These are phyloP conservation scores for Stegodyphus mimosarum DNA, from an alignment of 1,140 invertebrate genomes.

Conservation along the genomic window DNA sequence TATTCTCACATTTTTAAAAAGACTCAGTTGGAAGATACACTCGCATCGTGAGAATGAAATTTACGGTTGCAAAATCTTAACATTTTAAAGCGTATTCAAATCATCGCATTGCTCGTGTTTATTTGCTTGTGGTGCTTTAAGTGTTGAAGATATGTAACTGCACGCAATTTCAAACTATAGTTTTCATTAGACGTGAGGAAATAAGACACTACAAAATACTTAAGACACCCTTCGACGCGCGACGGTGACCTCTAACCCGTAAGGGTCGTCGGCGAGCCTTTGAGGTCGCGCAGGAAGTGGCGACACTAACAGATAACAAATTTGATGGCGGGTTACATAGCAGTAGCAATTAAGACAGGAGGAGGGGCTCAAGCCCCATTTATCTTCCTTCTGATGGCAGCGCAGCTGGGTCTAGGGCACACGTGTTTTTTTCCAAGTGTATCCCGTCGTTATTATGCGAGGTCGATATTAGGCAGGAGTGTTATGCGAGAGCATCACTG, in stretches of 20 bases:
- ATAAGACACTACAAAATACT: not conserved
- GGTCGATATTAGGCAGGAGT: conserved; percentile 21
- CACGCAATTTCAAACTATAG: not conserved
- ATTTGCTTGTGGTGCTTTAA: too few relatives aligned
- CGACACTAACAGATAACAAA: conserved; percentile 49
- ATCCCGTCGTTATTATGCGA: not conserved
- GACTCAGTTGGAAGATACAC: too few relatives aligned
- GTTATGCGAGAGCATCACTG: conserved; percentile 3
- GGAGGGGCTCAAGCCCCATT: conserved; percentile 38
- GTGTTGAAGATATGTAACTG: too few relatives aligned
- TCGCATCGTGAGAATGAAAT: too few relatives aligned
- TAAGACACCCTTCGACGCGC: not conserved
- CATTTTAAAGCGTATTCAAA: too few relatives aligned
- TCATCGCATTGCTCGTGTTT: too few relatives aligned
- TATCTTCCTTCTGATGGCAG: conserved; percentile 51
- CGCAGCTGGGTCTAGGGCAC: conserved; percentile 44
- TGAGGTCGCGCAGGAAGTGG: conserved; percentile 50
- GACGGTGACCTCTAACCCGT: not conserved
- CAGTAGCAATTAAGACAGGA: conserved; percentile 50
- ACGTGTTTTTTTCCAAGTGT: conserved; percentile 34
- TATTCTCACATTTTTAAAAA: too few relatives aligned
- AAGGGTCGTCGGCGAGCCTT: conserved; percentile 41
- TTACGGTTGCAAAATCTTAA: too few relatives aligned
- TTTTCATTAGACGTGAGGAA: not conserved
- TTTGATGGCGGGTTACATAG: conserved; percentile 52